Percentiles rank a stretch among this genome's conserved stretches.
These are phyloP conservation scores for Platyura marginata DNA, from an alignment of 1,140 invertebrate genomes.

Conservation along the genomic window DNA sequence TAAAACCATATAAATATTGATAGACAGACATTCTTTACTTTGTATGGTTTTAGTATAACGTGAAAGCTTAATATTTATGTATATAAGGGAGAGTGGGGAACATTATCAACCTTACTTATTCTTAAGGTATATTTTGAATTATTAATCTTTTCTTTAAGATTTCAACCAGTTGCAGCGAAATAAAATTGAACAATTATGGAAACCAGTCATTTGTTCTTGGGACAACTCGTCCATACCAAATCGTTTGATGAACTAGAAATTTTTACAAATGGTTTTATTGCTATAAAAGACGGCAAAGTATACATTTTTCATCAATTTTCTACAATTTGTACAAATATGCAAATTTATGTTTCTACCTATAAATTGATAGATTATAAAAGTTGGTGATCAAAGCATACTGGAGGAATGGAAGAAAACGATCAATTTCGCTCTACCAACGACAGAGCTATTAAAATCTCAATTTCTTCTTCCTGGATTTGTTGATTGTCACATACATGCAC, in stretches of 20 bases:
- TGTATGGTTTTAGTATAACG: no score
- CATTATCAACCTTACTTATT: no score
- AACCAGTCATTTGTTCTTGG: conserved; percentile 11
- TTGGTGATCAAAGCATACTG: background rate
- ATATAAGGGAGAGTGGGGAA: no score
- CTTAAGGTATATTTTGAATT: no score
- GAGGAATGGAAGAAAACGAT: background rate
- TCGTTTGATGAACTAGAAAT: conserved; percentile 17
- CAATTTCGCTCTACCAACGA: conserved; percentile 6
- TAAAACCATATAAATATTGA: no score
- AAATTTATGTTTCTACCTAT: background rate
- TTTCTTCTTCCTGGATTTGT: conserved; percentile 76
- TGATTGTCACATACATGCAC: conserved; percentile 78
- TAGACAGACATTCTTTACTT: no score
- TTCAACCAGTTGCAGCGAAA: no score
- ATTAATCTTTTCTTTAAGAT: no score
- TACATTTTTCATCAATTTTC: no score
- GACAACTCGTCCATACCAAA: conserved; percentile 17
- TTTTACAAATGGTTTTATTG: conserved; percentile 15
- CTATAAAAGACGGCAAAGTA: conserved; percentile 14
- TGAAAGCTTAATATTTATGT: no score
- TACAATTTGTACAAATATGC: no score
- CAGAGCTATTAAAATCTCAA: conserved; percentile 31
- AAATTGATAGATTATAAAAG: background rate
- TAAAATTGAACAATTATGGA: no score